A percentile compares a stretch with the other conserved stretches of the same genome.
These are phyloP conservation scores for Nothoprocta pentlandii DNA, from an alignment of 2,113 vertebrate genomes.

Conservation along the genomic window DNA sequence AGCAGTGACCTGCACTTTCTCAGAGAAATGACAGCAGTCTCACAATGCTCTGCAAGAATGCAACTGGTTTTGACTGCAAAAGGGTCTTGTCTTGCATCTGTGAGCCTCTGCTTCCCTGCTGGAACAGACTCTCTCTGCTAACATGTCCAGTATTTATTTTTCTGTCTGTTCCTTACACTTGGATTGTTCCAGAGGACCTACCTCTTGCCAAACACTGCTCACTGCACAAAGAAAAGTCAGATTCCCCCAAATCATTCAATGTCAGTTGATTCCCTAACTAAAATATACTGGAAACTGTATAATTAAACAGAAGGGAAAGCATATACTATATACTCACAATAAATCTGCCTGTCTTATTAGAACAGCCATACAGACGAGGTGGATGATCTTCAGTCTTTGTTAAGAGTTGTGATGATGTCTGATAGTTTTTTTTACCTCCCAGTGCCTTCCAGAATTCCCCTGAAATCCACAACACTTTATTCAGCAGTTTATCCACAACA, in stretches of 20 bases:
- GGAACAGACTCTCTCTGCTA: background rate
- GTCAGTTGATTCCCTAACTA: background rate
- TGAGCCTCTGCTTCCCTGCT: background rate
- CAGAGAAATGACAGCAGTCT: background rate
- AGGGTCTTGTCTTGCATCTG: background rate
- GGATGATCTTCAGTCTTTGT: conserved; percentile 76
- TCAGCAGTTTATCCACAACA: background rate
- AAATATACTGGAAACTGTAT: background rate
- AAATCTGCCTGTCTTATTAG: conserved; percentile 92
- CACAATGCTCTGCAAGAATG: background rate
- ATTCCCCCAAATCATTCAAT: background rate
- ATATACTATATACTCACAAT: conserved; percentile 78
- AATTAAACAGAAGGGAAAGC: background rate
- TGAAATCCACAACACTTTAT: conserved; percentile 66
- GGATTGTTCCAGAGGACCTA: background rate
- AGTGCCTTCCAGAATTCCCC: conserved; percentile 87
- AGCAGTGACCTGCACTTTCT: background rate
- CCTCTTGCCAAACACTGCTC: background rate
- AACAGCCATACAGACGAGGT: conserved; percentile 89
- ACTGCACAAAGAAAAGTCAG: background rate
- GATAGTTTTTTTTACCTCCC: conserved; percentile 87
- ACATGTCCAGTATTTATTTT: background rate
- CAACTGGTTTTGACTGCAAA: background rate
- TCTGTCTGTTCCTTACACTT: background rate
- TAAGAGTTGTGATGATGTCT: conserved; percentile 86